Percentiles rank a stretch among this genome's conserved stretches.
phyloP scores from a whole-genome alignment of 2,797 vertebrate genomes.

The Hemitrygon akajei region DNA sequence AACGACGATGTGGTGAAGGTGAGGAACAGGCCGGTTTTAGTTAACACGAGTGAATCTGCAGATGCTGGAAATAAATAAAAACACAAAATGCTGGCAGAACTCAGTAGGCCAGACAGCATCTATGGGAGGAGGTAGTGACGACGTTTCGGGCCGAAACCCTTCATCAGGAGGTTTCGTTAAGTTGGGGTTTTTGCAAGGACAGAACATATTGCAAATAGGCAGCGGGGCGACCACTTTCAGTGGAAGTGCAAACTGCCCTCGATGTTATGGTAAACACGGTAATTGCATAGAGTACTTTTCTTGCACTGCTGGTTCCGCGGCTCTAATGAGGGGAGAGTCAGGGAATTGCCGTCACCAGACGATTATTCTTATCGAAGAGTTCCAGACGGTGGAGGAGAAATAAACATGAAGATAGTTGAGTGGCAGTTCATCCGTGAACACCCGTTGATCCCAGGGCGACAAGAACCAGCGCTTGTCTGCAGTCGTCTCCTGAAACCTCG shows the following conservation, averaged over 20 bases:
- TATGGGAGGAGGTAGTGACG: no score
- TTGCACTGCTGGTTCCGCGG: neutral
- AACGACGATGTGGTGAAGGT: constrained; percentile 96
- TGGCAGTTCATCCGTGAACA: constrained; percentile 47
- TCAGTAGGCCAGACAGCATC: no score
- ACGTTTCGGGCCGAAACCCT: no score
- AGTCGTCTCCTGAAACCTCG: constrained; percentile 44
- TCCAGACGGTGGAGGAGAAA: constrained; percentile 42
- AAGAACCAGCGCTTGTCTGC: constrained; percentile 49
- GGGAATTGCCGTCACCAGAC: neutral
- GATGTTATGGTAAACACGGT: neutral
- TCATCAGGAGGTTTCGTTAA: no score
- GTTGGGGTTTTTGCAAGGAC: neutral
- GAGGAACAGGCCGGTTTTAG: constrained; percentile 45
- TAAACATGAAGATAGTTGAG: constrained; percentile 46
- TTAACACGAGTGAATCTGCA: no score
- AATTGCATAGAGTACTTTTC: neutral
- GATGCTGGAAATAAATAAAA: no score
- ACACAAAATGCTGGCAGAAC: no score
- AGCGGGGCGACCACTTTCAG: neutral
- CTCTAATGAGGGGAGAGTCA: neutral
- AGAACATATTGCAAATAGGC: neutral
- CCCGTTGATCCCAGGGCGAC: constrained; percentile 47
- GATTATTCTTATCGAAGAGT: neutral
- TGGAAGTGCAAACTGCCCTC: neutral